Conservation (phyloP, 2,888 invertebrate genomes). For the Nomada fucata region DNA sequence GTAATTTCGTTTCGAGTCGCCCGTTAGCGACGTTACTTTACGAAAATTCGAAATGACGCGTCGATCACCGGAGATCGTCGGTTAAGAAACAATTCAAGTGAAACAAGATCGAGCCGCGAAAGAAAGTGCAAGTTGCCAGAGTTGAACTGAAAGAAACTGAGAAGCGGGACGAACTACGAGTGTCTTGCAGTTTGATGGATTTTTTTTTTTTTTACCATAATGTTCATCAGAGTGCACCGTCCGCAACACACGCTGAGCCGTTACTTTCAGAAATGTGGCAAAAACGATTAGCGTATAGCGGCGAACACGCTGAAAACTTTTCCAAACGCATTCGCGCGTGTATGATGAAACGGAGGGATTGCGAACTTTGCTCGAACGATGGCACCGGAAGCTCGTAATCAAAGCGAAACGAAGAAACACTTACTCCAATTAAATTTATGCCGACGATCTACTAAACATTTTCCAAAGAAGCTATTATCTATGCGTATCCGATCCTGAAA, state of each 20-base stretch:
- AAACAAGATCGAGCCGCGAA: not conserved
- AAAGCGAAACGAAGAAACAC: no score
- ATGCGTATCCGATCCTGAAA: no score
- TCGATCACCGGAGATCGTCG: no score
- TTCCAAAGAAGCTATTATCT: no score
- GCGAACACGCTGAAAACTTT: not conserved
- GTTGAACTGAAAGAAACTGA: not conserved
- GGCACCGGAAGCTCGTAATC: no score
- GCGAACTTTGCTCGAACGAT: no score
- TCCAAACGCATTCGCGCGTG: not conserved
- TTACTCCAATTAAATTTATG: no score
- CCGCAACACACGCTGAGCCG: not conserved
- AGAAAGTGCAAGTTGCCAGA: not conserved
- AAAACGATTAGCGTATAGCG: not conserved
- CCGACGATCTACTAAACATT: no score
- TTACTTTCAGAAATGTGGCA: conserved; percentile 7
- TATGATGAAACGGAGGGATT: not conserved
- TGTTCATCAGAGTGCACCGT: not conserved
- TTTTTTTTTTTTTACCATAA: conserved; percentile 9
- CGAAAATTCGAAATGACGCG: no score
- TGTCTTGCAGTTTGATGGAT: not conserved
- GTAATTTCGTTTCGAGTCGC: no score
- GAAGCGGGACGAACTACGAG: not conserved
- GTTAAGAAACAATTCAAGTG: not conserved
- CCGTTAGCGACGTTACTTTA: no score